These are phyloP conservation scores for Melanotaenia nigrans DNA, from an alignment of 2,797 vertebrate genomes.

Conservation along the genomic window DNA sequence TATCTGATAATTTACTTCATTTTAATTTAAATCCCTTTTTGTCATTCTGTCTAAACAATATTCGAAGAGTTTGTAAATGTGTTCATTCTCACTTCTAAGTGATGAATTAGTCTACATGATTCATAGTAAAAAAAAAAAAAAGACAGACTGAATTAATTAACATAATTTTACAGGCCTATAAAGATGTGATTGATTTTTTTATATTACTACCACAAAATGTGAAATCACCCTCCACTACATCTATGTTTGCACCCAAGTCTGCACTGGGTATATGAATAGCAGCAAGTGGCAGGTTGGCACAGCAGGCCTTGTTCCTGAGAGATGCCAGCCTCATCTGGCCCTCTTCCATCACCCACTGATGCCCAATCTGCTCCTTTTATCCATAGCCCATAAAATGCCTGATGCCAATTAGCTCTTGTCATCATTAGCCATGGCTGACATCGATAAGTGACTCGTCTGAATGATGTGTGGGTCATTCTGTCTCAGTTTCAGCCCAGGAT, in stretches of 20 bases:
- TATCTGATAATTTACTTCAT: neutral
- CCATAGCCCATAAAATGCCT: constrained; percentile 46
- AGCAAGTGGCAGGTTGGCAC: constrained; percentile 81
- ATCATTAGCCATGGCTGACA: constrained; percentile 42
- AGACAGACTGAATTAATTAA: neutral
- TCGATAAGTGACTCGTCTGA: constrained; percentile 24
- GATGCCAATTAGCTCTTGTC: constrained; percentile 57
- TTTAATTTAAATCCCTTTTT: too few relatives aligned
- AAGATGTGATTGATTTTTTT: constrained; percentile 32
- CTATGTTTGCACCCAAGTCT: constrained; percentile 51
- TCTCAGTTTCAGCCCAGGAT: neutral
- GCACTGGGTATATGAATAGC: constrained; percentile 72
- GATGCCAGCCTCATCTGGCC: constrained; percentile 78
- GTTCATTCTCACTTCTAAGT: neutral
- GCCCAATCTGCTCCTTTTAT: constrained; percentile 78
- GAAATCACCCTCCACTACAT: neutral
- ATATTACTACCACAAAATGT: neutral
- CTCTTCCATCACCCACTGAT: constrained; percentile 78
- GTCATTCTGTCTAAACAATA: neutral
- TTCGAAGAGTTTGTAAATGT: neutral
- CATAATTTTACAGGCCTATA: neutral
- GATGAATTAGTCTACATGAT: neutral
- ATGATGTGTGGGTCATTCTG: constrained; percentile 18
- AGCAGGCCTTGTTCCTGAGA: constrained; percentile 78
- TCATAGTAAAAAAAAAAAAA: neutral